phyloP scores from a whole-genome alignment of 2,113 vertebrate genomes.

The Ahaetulla prasina region DNA sequence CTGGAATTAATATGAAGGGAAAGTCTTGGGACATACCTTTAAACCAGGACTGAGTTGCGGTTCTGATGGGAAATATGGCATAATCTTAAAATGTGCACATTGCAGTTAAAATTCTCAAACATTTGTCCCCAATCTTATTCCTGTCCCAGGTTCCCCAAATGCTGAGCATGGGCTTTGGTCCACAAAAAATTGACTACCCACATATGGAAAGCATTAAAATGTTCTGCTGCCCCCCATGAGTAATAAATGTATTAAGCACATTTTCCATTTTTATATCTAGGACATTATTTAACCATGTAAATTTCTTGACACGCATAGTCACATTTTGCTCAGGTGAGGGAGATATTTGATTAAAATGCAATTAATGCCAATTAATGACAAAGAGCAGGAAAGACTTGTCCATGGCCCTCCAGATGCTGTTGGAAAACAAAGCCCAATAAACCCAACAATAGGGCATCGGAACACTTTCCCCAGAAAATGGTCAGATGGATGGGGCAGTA shows the following conservation, averaged over 20 bases:
- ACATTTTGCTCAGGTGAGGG: not conserved
- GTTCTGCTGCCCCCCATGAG: not conserved
- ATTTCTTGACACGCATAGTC: too few species aligned
- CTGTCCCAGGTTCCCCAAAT: not conserved
- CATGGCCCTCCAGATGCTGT: not conserved
- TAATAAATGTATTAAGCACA: not conserved
- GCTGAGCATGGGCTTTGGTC: not conserved
- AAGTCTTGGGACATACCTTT: not conserved
- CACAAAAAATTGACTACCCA: not conserved
- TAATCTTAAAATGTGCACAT: not conserved
- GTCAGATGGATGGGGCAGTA: conserved; percentile 20
- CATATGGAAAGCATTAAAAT: not conserved
- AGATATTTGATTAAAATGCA: not conserved
- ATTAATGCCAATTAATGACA: not conserved
- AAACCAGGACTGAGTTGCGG: not conserved
- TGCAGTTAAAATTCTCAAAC: not conserved
- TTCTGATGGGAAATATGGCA: not conserved
- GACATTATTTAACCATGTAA: not conserved
- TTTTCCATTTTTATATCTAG: not conserved
- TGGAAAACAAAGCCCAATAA: not conserved
- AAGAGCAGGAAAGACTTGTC: not conserved
- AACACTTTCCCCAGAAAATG: not conserved
- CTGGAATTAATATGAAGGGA: not conserved
- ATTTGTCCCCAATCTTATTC: not conserved
- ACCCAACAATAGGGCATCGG: not conserved